Percentiles rank a stretch among this genome's conserved stretches.
These are phyloP conservation scores for Diplodus sargus DNA, from an alignment of 2,797 vertebrate genomes.

Conservation along the genomic window DNA sequence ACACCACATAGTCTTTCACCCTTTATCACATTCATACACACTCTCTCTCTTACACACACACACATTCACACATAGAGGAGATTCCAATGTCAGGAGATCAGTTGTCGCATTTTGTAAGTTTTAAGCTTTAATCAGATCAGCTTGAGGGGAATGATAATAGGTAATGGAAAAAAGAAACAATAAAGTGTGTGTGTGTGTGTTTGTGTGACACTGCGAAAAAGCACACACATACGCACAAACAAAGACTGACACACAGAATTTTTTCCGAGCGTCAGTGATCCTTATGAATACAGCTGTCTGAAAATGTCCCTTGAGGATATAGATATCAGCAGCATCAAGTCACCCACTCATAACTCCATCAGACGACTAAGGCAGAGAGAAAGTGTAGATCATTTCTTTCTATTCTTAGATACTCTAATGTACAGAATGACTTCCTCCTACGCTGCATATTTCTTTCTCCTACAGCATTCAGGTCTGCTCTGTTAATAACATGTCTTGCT, in stretches of 20 bases:
- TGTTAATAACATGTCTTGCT: background rate
- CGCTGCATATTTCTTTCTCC: background rate
- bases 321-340: conserved; percentile 14
- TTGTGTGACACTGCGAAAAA: background rate
- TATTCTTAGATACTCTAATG: background rate
- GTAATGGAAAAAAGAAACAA: conserved; percentile 2
- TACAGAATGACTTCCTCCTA: background rate
- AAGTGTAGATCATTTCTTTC: background rate
- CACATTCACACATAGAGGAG: background rate
- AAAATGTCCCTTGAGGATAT: conserved; percentile 12
- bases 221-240: background rate
- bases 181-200: background rate
- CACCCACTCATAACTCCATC: background rate
- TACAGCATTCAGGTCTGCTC: background rate
- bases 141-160: background rate
- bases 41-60: no score
- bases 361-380: background rate
- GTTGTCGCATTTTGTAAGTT: background rate
- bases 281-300: conserved; percentile 12
- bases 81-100: background rate
- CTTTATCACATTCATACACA: conserved; percentile 13
- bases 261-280: background rate
- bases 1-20: background rate
- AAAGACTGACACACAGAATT: background rate
- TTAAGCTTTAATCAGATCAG: conserved; percentile 7